phyloP scores from a whole-genome alignment of 2,888 invertebrate species.

The Allolobophora icterica region DNA sequence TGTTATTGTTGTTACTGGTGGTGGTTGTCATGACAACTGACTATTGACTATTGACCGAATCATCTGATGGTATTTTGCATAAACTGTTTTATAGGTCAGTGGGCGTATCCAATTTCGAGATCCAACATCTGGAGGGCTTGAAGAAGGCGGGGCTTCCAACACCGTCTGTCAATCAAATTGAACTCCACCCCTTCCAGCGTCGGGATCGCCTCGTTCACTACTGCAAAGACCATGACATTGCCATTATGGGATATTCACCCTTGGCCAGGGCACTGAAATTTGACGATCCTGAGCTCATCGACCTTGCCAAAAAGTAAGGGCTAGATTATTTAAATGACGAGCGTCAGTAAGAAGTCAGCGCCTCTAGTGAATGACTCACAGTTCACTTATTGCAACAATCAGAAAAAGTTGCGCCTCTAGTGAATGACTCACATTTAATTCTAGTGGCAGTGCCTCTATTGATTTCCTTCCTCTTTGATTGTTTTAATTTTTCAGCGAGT shows the following conservation, averaged over 20 bases:
- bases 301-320: constrained; percentile 50
- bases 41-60: no score
- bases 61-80: not conserved
- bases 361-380: no score
- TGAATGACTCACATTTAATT: no score
- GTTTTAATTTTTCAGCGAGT: no score
- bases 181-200: constrained; percentile 53
- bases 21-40: no score
- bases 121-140: constrained; percentile 54
- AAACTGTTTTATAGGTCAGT: constrained; percentile 49
- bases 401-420: no score
- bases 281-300: constrained; percentile 49
- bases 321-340: not conserved
- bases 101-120: constrained; percentile 56
- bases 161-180: constrained; percentile 57
- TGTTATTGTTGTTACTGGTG: no score
- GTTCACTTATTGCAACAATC: no score
- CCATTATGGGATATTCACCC: constrained; percentile 55
- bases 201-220: constrained; percentile 52
- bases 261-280: constrained; percentile 50
- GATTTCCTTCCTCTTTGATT: no score
- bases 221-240: constrained; percentile 51
- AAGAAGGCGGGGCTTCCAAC: constrained; percentile 51
- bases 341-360: not conserved
- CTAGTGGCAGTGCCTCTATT: no score